Percentiles rank a stretch among this genome's conserved stretches.
phyloP scores from a whole-genome alignment of 2,888 invertebrate genomes.

The Melipona beecheii region DNA sequence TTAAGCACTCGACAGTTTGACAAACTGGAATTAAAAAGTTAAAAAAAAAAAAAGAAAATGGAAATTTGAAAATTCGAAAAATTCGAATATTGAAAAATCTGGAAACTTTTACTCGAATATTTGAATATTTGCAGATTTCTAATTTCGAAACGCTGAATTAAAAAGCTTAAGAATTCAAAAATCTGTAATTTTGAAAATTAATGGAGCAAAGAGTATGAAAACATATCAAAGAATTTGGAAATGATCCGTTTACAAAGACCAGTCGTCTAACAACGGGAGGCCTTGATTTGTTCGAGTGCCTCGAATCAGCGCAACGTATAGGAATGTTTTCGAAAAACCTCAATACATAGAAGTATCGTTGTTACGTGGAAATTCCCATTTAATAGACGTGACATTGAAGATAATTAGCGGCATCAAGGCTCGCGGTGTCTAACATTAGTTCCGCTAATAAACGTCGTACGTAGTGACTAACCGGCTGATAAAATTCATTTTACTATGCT shows the following conservation, averaged over 20 bases:
- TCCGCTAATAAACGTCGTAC: not conserved
- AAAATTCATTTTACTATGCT: not conserved
- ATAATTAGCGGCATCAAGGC: not conserved
- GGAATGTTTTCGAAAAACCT: not conserved
- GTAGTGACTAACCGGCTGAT: not conserved
- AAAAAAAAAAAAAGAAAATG: not conserved
- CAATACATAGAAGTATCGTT: not conserved
- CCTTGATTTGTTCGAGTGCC: not conserved
- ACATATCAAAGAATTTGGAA: not conserved
- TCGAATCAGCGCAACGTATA: not conserved
- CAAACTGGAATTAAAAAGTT: not conserved
- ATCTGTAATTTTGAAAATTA: too few species aligned
- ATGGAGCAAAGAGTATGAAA: too few species aligned
- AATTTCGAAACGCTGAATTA: too few species aligned
- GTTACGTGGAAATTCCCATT: not conserved
- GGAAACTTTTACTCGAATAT: not conserved
- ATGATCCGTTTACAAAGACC: not conserved
- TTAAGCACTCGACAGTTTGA: too few species aligned
- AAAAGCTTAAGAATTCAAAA: not conserved
- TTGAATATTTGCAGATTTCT: not conserved
- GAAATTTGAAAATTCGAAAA: not conserved
- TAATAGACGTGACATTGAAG: slow-evolving; percentile 13
- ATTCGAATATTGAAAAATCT: not conserved
- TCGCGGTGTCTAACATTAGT: not conserved
- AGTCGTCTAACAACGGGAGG: not conserved